Base-by-base conservation (phyloP, 2,113 vertebrate genomes). In the Theristicus caerulescens region DNA sequence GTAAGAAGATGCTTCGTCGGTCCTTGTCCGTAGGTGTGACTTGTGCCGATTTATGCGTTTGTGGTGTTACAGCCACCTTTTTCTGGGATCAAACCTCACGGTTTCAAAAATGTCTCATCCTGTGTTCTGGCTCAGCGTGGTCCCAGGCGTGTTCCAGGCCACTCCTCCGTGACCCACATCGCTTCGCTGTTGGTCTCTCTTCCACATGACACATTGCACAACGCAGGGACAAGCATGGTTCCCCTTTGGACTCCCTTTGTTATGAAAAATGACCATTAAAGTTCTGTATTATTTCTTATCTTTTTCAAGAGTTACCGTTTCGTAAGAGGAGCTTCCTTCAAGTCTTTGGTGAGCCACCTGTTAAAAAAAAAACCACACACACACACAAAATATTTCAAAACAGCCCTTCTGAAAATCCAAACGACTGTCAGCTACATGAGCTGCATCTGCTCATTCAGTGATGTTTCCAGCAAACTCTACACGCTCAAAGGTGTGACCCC, bases 111-210 rank as follows among this genome's bases (percentile, higher is more conserved):
- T 6, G 6, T 69, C 52, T 59, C 49, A 21, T 81, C 34, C 29
- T 4, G 4, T 54, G 32, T 10, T 61, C 13, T 27, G n/a, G 29
- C 49, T 86, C 65, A 52, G 26, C 1, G 20, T 47, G 32, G 34
- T 58, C 24, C 42, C 2, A 1, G 54, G 12, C 20, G 17, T 18
- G 77, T 58, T 49, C 38, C 46, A 57, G 65, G 51, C 42, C 38
- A 22, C 21, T 32, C 44, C 31, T 42, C 38, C 3, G 1, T 38
- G 64, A 61, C 46, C 13, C 2, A 0, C 5, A 0, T 52, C 2
- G 2, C 55, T 42, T 69, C 1, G 1, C 66, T 27, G 19, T 46
- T 52, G 16, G 2, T 38, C 42, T 40, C 22, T 51, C n/a, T 18
- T 31, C 42, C 20, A 2, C 1, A 2, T n/a, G 42, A 24, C 46